phyloP scores from a whole-genome alignment of 2,797 vertebrate genomes.

The Tauraco hartlaubi region DNA sequence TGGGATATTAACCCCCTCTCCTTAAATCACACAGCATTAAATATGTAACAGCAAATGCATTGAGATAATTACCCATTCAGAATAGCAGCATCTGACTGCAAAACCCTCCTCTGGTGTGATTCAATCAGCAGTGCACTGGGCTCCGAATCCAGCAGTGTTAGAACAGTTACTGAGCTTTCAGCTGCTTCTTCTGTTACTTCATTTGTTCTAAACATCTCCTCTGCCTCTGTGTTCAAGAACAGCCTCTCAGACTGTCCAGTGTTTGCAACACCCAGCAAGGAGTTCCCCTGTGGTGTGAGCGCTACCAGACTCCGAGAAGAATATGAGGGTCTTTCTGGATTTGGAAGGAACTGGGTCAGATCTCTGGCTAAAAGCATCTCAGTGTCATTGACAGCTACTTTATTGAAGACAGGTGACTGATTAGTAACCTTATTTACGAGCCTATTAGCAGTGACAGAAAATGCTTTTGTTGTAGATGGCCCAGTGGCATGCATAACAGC shows the following conservation, averaged over 20 bases:
- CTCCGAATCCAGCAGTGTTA: not conserved
- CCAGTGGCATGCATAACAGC: accelerated
- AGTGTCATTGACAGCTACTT: not conserved
- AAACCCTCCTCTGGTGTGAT: not conserved
- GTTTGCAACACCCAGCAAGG: not conserved
- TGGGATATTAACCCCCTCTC: too few species aligned
- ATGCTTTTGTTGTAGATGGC: not conserved
- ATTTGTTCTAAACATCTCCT: not conserved
- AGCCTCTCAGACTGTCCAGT: not conserved
- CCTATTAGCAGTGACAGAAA: not conserved
- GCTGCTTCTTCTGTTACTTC: not conserved
- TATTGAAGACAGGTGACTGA: not conserved
- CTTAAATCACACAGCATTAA: not conserved
- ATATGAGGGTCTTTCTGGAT: not conserved
- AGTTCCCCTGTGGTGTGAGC: accelerated
- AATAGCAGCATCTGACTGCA: not conserved
- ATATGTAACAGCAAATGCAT: accelerated
- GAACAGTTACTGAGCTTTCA: not conserved
- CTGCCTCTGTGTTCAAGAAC: not conserved
- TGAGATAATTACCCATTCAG: constrained; percentile 31
- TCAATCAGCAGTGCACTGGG: not conserved
- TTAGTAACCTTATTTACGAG: not conserved
- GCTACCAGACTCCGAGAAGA: not conserved
- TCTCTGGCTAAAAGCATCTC: not conserved
- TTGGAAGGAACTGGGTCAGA: not conserved